These are phyloP conservation scores for Bombyx mori DNA, from an alignment of 1,140 invertebrate genomes.

Conservation along the genomic window DNA sequence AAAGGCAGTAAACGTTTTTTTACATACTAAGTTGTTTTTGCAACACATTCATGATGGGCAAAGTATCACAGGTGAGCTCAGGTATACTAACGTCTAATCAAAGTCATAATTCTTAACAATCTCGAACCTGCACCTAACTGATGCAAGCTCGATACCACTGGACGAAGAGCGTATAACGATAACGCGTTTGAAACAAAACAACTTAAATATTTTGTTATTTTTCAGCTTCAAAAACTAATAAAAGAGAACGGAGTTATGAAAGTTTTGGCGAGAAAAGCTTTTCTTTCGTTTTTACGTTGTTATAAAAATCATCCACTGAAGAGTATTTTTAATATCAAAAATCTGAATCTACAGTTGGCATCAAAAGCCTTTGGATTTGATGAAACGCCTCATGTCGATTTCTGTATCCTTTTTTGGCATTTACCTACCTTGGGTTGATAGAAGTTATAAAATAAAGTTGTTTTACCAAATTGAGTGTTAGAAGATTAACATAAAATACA, in stretches of 20 bases:
- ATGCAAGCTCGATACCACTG: too few species aligned
- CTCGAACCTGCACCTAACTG: too few species aligned
- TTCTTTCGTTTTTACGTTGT: slow-evolving; percentile 90
- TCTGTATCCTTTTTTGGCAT: slow-evolving; percentile 75
- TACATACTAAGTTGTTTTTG: too few species aligned
- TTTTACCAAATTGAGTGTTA: too few species aligned
- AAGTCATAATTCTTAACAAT: too few species aligned
- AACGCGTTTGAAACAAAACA: too few species aligned
- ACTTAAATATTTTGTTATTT: slow-evolving; percentile 16
- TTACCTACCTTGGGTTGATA: not conserved
- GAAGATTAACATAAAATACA: too few species aligned
- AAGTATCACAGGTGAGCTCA: too few species aligned
- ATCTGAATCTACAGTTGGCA: slow-evolving; percentile 84
- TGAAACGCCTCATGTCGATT: slow-evolving; percentile 88
- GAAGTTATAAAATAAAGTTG: not conserved
- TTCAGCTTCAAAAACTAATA: slow-evolving; percentile 91
- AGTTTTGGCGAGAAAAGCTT: slow-evolving; percentile 92
- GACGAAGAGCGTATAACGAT: too few species aligned
- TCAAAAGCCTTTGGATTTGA: slow-evolving; percentile 91
- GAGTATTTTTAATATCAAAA: slow-evolving; percentile 89
- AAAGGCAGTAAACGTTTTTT: too few species aligned
- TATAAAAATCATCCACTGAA: slow-evolving; percentile 94
- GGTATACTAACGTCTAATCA: too few species aligned
- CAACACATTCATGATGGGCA: too few species aligned
- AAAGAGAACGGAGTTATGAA: slow-evolving; percentile 91